Evolutionary conservation across 2,888 invertebrate species (phyloP).

Genomic region (Aelia acuminata): DNA sequence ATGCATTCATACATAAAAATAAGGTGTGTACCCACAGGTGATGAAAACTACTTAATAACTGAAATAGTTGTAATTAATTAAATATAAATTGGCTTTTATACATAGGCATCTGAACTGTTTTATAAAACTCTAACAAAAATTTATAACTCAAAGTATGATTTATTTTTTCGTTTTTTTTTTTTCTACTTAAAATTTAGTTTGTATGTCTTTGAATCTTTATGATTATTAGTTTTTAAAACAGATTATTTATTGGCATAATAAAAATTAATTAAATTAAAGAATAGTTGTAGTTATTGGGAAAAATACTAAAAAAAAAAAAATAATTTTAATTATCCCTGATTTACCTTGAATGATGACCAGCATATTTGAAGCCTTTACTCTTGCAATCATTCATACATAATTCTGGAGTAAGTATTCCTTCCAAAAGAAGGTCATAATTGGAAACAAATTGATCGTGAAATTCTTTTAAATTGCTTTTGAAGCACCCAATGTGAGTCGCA

Average conservation of each 20-base stretch:
- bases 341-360: conserved; percentile 65
- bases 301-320: background rate
- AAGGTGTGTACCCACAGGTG: too few relatives aligned
- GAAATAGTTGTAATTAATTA: too few relatives aligned
- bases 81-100: too few relatives aligned
- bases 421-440: conserved; percentile 62
- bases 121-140: too few relatives aligned
- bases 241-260: background rate
- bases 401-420: conserved; percentile 63
- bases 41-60: too few relatives aligned
- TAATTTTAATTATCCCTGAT: background rate
- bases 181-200: too few relatives aligned
- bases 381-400: conserved; percentile 65
- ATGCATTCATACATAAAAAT: background rate
- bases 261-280: background rate
- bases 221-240: too few relatives aligned
- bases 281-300: background rate
- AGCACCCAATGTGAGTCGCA: conserved; percentile 65
- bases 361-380: conserved; percentile 64
- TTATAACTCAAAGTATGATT: too few relatives aligned
- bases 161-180: too few relatives aligned
- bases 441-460: conserved; percentile 62
- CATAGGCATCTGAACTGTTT: too few relatives aligned
- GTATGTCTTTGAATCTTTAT: too few relatives aligned
- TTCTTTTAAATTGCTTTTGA: conserved; percentile 62